Evolutionary conservation across 2,797 vertebrate species (phyloP), one percentile per base, ranked within the genome.

Genomic region (Eurystomus glaucurus): DNA sequence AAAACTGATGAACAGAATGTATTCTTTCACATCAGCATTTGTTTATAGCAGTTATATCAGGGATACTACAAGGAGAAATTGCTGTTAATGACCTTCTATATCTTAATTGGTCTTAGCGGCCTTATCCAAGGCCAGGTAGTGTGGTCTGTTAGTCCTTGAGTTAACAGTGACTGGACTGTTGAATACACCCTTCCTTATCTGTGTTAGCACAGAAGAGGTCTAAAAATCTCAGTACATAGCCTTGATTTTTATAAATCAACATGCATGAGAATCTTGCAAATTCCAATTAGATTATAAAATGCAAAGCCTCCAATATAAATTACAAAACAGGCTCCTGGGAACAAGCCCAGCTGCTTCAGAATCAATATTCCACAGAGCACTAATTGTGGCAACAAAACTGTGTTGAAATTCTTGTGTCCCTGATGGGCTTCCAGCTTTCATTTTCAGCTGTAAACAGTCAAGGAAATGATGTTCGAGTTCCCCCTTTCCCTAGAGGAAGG

Each of bases 161-260:
- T 81, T 95, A 69, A 62, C 23, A 25, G 65, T 39, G 35, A 66
- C 64, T 35, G 51, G 25, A 6, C 4, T 75, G 64, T 22, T 62
- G 28, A 75, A 71, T 23, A 55, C 14, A 71, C 4, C 14, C 43
- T 85, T 51, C 39, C 58, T 78, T 79, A 75, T 25, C 57, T 50
- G 9, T 15, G 10, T 26, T 55, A 85, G 33, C 22, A 71, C 29
- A 62, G 68, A 5, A 88, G 65, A 90, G 31, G n/a, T 81, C 22
- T 76, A 62, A 90, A 86, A 82, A 65, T 29, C 39, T 76, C 81
- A 70, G 46, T 60, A 61, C 28, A 33, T 55, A 92, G 43, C 26
- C 31, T 45, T 61, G 50, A 77, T 81, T 97, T 97, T 93, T 89
- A 72, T 92, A 97, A 96, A 83, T 74, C 39, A 87, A 31, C 60